Evolutionary conservation across 1,140 invertebrate genomes (phyloP).

Genomic region (Asbolus verrucosus): DNA sequence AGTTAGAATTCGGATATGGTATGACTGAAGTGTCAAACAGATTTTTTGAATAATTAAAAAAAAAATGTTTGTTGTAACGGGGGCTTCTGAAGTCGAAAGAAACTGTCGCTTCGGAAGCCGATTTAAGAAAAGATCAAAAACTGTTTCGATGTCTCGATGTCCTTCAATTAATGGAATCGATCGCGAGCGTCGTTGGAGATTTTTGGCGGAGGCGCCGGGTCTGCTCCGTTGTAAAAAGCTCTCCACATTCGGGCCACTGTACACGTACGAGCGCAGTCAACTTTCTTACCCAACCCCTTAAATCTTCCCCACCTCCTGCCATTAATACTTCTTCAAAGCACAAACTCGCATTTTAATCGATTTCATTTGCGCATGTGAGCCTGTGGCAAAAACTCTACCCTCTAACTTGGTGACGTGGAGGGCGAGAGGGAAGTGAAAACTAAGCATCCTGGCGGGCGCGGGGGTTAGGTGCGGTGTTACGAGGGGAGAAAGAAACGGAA

Average conservation of each 20-base stretch:
- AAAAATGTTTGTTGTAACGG: too few species aligned
- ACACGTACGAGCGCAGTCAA: slow-evolving; percentile 63
- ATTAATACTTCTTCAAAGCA: slow-evolving; percentile 66
- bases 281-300: slow-evolving; percentile 58
- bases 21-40: too few species aligned
- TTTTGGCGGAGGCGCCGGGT: slow-evolving; percentile 11
- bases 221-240: slow-evolving; percentile 55
- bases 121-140: too few species aligned
- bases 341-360: slow-evolving; percentile 66
- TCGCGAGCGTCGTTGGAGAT: background rate
- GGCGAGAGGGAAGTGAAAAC: slow-evolving; percentile 35
- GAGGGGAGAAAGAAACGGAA: slow-evolving; percentile 62
- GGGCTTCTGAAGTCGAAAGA: too few species aligned
- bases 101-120: too few species aligned
- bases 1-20: too few species aligned
- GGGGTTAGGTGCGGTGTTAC: slow-evolving; percentile 41
- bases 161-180: slow-evolving; percentile 18
- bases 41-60: too few species aligned
- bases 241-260: slow-evolving; percentile 61
- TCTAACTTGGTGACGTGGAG: slow-evolving; percentile 57
- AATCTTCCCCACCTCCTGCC: slow-evolving; percentile 57
- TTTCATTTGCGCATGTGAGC: slow-evolving; percentile 66
- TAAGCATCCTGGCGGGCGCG: slow-evolving; percentile 35
- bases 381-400: slow-evolving; percentile 65
- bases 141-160: too few species aligned